Conservation (phyloP, 2,888 invertebrate species). For the Trachelus tabidus region DNA sequence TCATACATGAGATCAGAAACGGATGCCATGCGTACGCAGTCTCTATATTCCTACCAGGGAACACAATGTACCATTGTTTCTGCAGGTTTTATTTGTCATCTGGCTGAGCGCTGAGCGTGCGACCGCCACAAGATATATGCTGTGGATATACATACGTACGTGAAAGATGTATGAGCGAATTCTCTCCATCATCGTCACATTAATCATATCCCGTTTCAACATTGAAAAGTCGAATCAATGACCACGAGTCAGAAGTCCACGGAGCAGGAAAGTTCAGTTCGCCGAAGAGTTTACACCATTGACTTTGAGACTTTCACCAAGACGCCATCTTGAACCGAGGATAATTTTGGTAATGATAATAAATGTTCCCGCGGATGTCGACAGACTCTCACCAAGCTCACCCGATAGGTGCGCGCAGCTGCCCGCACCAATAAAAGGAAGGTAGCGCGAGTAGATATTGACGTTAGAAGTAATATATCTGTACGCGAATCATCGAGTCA, state of each 20-base stretch:
- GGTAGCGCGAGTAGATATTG: background rate
- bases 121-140: background rate
- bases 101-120: background rate
- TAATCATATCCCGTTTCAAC: background rate
- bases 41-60: constrained; percentile 31
- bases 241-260: constrained; percentile 1
- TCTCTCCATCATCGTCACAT: background rate
- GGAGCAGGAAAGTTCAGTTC: background rate
- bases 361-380: background rate
- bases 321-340: background rate
- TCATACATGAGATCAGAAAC: constrained; percentile 47
- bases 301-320: background rate
- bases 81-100: constrained; percentile 18
- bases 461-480: background rate
- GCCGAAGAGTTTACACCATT: background rate
- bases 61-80: constrained; percentile 56
- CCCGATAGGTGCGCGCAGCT: background rate
- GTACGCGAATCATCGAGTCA: background rate
- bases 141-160: background rate
- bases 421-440: background rate
- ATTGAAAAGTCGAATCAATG: background rate
- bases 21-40: constrained; percentile 38
- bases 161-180: background rate
- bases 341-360: background rate
- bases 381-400: background rate